Base-by-base conservation (phyloP, 30 jellyfish, hydroid and myxozoan genomes). In the Aurelia coerulea region DNA sequence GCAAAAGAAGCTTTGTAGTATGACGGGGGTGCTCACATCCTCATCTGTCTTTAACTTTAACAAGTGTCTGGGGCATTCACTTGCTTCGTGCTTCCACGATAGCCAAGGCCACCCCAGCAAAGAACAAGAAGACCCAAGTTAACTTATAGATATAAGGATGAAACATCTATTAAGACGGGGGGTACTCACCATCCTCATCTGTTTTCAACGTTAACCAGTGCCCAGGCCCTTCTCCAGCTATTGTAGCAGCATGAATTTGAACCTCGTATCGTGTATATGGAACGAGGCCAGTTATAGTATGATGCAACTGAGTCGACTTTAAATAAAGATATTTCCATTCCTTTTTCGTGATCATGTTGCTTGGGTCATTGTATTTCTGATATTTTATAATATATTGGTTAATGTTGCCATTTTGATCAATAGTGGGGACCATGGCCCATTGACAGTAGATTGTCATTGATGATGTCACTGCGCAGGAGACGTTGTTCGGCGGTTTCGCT, bases 201-300 rank as follows among this genome's bases (percentile, higher is more conserved):
- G 92, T 83, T 51, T 83, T 23, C 51, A 83, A 50, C 4, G 92
- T 83, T n/a, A 53, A 19, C 92, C 92, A 83, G 11, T 58, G 65
- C 41, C 62, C 86, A 5, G 86, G 59, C 9, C 92, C 92, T 51
- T 68, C 80, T 39, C 92, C 92, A 0, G 84, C 80, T 5, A 12
- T 59, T 12, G 92, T 83, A 7, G 41, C 23, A 11, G 86, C 92
- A 63, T 74, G 67, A 0, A 83, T 73, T 62, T 70, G 53, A 37
- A 83, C n/a, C 71, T 83, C 92, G 58, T 83, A 83, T 54, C 92
- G 59, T 6, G 92, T 70, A 17, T 68, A 83, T 39, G 77, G 83
- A 59, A 59, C n/a, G 51, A 83, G 37, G 64, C 71, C 68, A 17
- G 67, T 15, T 12, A 83, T 62, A 2, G 68, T 16, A 33, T 73